Conservation (phyloP, 2,797 vertebrate genomes). For the Galagoides demidoff region DNA sequence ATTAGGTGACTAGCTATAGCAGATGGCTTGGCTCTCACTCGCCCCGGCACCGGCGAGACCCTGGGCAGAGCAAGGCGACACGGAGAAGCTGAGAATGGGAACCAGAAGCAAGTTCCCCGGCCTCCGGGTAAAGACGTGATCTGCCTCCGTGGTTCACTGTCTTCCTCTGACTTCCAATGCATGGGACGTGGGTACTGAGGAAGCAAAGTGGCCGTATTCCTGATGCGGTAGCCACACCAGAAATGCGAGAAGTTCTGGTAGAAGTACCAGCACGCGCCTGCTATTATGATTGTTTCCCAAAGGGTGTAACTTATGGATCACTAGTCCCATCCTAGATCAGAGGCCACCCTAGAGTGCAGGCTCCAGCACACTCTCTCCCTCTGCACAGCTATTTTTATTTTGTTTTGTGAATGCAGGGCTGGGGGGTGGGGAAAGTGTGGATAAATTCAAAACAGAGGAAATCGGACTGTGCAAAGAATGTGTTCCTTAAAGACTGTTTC, state of each 20-base stretch:
- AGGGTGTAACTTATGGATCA: not conserved
- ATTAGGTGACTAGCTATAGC: not conserved
- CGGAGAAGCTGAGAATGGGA: not conserved
- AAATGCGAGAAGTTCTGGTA: not conserved
- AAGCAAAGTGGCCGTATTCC: not conserved
- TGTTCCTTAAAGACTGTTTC: not conserved
- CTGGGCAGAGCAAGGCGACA: not conserved
- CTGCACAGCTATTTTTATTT: not conserved
- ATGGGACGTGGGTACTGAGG: not conserved
- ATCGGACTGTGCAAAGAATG: not conserved
- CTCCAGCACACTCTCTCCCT: not conserved
- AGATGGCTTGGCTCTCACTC: not conserved
- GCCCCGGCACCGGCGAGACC: not conserved
- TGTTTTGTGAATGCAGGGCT: not conserved
- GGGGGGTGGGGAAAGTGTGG: not conserved
- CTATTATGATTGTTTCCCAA: not conserved
- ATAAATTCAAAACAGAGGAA: constrained; percentile 41
- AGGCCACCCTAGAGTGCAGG: not conserved
- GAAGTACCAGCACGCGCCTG: not conserved
- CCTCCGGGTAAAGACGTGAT: not conserved
- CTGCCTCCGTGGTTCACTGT: not conserved
- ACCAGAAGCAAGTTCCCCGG: not conserved
- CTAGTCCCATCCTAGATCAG: not conserved
- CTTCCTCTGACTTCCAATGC: not conserved
- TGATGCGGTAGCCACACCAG: rapidly evolving